Base-by-base conservation (phyloP, 2,797 vertebrate species). In the Podarcis lilfordi region DNA sequence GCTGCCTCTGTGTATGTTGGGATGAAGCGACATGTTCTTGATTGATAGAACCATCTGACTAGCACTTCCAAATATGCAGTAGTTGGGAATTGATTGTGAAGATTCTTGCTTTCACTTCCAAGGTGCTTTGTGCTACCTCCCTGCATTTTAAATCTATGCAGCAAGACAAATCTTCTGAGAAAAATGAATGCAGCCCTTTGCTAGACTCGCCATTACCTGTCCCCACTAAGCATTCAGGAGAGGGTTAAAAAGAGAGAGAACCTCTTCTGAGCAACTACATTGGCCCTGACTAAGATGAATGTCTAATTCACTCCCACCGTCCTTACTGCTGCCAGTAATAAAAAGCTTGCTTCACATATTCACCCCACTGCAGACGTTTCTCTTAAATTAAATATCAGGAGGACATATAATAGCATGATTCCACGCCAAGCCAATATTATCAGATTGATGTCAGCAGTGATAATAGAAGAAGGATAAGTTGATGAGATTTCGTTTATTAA, bases 341-440 rank as follows among this genome's bases (percentile, higher is more conserved):
- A 97, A 97, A 97, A 96, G 95, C 96, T 96, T 94, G 94, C 94
- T 96, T 96, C 93, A 91, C 94, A 95, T 96, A 96, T 95, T 95
- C 95, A 95, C 95, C 96, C 94, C 87, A 86, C 95, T 91, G 93
- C 95, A 88, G 94, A 95, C 94, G 89, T 94, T 95, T 95, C 94
- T 96, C 96, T 96, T 97, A 97, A 97, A 96, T 96, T 96, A 97
- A 96, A 96, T 96, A 96, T 95, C 95, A 96, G 94, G 95, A 96
- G 96, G 93, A 96, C 94, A 92, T 95, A 96, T 94, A 95, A 95
- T 95, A 95, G 95, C 95, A 93, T 82, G 86, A 94, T 95, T 95
- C 95, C 93, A 95, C 84, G 91, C 96, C 96, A 94, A 94, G 95
- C 94, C 96, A 96, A 96, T 96, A 96, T 97, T 95, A 97, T 97